A percentile compares a stretch with the other conserved stretches of the same genome.
These are phyloP conservation scores for Chascanopsetta lugubris DNA, from an alignment of 2,113 vertebrate genomes.

Conservation along the genomic window DNA sequence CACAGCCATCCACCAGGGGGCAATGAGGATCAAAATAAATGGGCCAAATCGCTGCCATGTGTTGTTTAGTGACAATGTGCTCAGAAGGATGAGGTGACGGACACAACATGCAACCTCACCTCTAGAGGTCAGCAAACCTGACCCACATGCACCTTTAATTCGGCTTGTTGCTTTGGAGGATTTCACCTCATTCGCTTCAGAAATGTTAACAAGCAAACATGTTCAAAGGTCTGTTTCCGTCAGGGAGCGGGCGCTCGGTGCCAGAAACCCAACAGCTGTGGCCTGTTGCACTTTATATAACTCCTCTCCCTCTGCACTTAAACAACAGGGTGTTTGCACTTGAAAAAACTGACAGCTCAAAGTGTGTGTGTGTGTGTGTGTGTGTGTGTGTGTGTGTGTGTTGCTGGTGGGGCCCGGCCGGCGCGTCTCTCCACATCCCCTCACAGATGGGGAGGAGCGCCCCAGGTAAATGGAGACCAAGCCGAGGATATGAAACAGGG, in stretches of 20 bases:
- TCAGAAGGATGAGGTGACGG: no score
- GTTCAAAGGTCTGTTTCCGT: slow-evolving; percentile 22
- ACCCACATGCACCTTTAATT: no score
- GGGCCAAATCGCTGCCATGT: no score
- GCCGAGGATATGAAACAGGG: slow-evolving; percentile 67
- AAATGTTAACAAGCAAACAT: no score
- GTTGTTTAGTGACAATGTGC: no score
- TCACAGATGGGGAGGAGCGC: slow-evolving; percentile 76
- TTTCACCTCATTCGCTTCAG: slow-evolving; percentile 1
- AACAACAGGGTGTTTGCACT: slow-evolving; percentile 55
- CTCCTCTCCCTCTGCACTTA: slow-evolving; percentile 36
- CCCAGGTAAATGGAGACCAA: slow-evolving; percentile 69
- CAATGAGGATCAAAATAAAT: no score
- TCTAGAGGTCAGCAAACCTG: no score
- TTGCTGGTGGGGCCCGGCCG: slow-evolving; percentile 47
- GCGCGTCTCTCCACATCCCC: slow-evolving; percentile 50
- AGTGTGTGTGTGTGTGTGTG: slow-evolving; percentile 34
- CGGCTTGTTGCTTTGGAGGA: neutral
- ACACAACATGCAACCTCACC: no score
- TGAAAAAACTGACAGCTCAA: slow-evolving; percentile 64
- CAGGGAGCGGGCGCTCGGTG: slow-evolving; percentile 19
- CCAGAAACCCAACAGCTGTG: slow-evolving; percentile 44
- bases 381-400: neutral
- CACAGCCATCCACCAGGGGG: no score
- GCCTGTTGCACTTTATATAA: slow-evolving; percentile 57